Evolutionary conservation across 2,888 invertebrate genomes (phyloP).

Genomic region (Limnephilus rhombicus): DNA sequence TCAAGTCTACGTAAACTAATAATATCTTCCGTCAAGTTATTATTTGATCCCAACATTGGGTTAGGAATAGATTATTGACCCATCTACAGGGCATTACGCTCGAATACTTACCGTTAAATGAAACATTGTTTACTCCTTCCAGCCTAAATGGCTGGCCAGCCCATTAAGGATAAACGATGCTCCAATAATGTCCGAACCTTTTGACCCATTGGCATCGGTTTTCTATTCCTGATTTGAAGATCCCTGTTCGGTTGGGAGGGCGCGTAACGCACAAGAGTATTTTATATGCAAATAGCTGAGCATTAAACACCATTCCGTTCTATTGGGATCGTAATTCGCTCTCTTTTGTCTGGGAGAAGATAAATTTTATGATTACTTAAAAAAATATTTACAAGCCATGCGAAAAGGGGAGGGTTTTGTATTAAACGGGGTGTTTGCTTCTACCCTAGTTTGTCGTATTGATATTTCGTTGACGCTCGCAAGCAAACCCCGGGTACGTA

Average conservation of each 20-base stretch:
- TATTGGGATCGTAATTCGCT: slow-evolving; percentile 35
- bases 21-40: neutral
- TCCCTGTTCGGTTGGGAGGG: neutral
- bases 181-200: slow-evolving; percentile 15
- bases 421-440: neutral
- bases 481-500: neutral
- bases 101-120: neutral
- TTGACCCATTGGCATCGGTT: slow-evolving; percentile 32
- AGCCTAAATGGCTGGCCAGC: neutral
- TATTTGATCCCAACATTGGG: neutral
- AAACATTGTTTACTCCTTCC: neutral
- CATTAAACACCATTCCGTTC: slow-evolving; percentile 62
- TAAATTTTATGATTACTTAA: slow-evolving; percentile 50
- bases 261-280: slow-evolving; percentile 49
- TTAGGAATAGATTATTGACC: neutral
- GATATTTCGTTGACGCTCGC: neutral
- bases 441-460: slow-evolving; percentile 4
- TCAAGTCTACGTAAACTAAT: neutral
- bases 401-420: neutral
- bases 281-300: slow-evolving; percentile 62
- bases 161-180: neutral
- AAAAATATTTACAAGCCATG: slow-evolving; percentile 21
- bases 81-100: neutral
- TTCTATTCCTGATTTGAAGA: slow-evolving; percentile 29
- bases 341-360: slow-evolving; percentile 35